Evolutionary conservation across 1,140 invertebrate genomes (phyloP), one percentile per base, ranked within the genome.

Genomic region (Melitaea cinxia): DNA sequence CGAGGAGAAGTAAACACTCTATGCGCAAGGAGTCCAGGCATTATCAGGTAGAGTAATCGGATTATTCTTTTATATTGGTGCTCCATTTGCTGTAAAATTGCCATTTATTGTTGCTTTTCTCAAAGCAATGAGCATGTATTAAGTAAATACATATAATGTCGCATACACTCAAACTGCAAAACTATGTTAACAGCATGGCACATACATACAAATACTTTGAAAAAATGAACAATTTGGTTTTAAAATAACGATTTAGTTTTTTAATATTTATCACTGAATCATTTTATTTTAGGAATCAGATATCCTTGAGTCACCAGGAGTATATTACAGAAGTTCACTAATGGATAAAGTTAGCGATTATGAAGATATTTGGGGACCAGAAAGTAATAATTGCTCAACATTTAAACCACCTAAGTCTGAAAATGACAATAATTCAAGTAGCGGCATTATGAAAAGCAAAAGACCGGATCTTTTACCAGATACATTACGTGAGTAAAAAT

Each of bases 271-370:
- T 6, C 2, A 26, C 2, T 26, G 24, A 45, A 17, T 9, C 23
- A 21, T 52, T 35, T 35, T 49, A 64, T 95, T 95, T 75, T 92
- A 95, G 85, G 96, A 97, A 77, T 96, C 95, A 5, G 96, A 97
- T 81, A 96, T 97, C 52, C 85, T 97, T 39, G 96, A 97, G 80
- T 96, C 95, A 19, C 94, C 94, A n/a, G 93, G 93, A 59, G 91
- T 94, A 12, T 98, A 98, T 82, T 97, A 96, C 75, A 93, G 95
- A 63, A 97, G 96, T 82, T 96, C 95, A 4, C 91, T 98, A 5
- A 95, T 95, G 45, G 97, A 98, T 81, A 98, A 98, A 91, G 94
- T 97, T 19, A 98, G 96, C 62, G 97, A 99, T 89, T 99, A 99
- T 83, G 97, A 99, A 90, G 97, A 98, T 82, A 95, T 98, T 66